A percentile compares a stretch with the other conserved stretches of the same genome.
phyloP scores from a whole-genome alignment of 2,888 invertebrate genomes.

The Xestia ashworthii region DNA sequence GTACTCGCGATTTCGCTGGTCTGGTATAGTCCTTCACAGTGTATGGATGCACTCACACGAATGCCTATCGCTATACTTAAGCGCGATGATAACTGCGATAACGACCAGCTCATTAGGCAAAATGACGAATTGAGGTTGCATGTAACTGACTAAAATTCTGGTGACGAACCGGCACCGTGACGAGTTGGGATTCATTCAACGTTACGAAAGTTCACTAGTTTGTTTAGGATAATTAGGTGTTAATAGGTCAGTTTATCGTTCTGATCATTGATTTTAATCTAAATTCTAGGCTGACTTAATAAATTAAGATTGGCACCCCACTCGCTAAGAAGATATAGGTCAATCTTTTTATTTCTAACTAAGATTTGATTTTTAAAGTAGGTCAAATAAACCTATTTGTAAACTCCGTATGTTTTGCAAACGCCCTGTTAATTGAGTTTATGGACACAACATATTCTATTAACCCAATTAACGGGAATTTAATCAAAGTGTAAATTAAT shows the following conservation, averaged over 20 bases:
- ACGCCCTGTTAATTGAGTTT: conserved; percentile 24
- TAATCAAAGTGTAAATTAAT: conserved; percentile 32
- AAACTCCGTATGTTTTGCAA: conserved; percentile 21
- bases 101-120: not conserved
- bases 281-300: not conserved
- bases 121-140: not conserved
- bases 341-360: not conserved
- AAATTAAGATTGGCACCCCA: not conserved
- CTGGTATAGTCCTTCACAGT: not conserved
- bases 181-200: not conserved
- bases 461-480: conserved; percentile 19
- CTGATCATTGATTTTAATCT: not conserved
- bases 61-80: not conserved
- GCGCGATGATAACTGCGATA: not conserved
- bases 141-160: not conserved
- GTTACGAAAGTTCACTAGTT: not conserved
- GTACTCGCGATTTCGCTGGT: not conserved
- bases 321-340: not conserved
- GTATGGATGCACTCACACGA: not conserved
- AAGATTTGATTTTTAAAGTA: not conserved
- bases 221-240: not conserved
- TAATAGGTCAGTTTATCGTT: not conserved
- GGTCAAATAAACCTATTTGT: not conserved
- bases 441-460: not conserved
- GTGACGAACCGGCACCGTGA: not conserved